These are phyloP conservation scores for Adineta ricciae DNA, from an alignment of 2,888 invertebrate genomes.

Conservation along the genomic window DNA sequence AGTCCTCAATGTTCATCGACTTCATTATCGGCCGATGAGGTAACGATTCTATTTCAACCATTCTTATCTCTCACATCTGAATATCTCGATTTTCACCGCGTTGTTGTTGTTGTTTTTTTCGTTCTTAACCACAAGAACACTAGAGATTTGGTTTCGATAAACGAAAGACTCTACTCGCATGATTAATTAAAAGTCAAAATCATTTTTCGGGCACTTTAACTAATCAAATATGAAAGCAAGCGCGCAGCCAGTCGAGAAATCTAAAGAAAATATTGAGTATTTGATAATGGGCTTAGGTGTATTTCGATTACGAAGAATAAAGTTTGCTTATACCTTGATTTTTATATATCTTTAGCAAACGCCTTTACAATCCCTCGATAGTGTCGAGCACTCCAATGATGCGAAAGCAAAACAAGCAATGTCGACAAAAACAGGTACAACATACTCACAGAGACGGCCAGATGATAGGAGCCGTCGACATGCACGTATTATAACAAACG, in stretches of 20 bases:
- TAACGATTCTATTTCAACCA: not conserved
- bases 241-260: too few species aligned
- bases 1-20: not conserved
- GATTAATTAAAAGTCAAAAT: not conserved
- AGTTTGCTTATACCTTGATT: too few species aligned
- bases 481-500: not conserved
- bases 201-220: not conserved
- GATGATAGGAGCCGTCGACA: not conserved
- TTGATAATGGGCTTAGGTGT: not conserved
- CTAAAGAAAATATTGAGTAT: not conserved
- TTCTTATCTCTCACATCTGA: not conserved
- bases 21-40: not conserved
- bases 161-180: not conserved
- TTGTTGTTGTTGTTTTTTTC: too few species aligned
- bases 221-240: not conserved
- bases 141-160: too few species aligned
- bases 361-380: constrained; percentile 3
- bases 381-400: not conserved
- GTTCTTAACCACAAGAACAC: too few species aligned
- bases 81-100: too few species aligned
- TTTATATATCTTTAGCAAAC: not conserved
- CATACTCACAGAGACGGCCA: not conserved
- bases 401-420: not conserved
- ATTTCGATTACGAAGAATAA: too few species aligned
- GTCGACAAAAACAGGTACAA: not conserved